These are phyloP conservation scores for Deilephila elpenor DNA, from an alignment of 2,888 invertebrate genomes.

Conservation along the genomic window DNA sequence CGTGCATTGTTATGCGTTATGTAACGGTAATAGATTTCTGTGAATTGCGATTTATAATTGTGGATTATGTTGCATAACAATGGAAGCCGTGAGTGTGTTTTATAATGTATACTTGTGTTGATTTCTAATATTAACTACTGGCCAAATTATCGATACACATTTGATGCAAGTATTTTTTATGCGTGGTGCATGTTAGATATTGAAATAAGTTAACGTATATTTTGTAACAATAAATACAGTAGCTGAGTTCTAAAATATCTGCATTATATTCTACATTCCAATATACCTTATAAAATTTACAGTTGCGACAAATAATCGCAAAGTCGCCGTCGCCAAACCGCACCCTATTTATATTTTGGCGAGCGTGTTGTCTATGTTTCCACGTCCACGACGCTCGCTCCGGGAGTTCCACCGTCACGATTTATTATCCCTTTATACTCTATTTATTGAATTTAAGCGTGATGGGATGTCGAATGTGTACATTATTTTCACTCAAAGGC, in stretches of 20 bases:
- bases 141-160: background rate
- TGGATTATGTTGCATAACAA: conserved; percentile 15
- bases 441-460: conserved; percentile 24
- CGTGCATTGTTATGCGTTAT: conserved; percentile 1
- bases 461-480: conserved; percentile 28
- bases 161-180: background rate
- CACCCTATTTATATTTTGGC: conserved; percentile 66
- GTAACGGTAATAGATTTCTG: conserved; percentile 2
- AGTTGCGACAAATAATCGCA: background rate
- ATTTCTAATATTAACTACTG: background rate
- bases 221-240: no score
- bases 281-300: no score
- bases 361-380: conserved; percentile 65
- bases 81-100: conserved; percentile 17
- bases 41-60: conserved; percentile 11
- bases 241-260: no score
- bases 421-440: conserved; percentile 50
- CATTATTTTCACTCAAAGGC: background rate
- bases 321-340: conserved; percentile 44
- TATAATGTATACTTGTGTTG: background rate
- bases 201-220: no score
- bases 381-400: conserved; percentile 67
- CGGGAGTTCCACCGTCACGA: conserved; percentile 70
- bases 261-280: no score
- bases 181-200: no score